Base-by-base conservation (phyloP, 1,140 invertebrate species). In the Pseudomyrmex sp. region DNA sequence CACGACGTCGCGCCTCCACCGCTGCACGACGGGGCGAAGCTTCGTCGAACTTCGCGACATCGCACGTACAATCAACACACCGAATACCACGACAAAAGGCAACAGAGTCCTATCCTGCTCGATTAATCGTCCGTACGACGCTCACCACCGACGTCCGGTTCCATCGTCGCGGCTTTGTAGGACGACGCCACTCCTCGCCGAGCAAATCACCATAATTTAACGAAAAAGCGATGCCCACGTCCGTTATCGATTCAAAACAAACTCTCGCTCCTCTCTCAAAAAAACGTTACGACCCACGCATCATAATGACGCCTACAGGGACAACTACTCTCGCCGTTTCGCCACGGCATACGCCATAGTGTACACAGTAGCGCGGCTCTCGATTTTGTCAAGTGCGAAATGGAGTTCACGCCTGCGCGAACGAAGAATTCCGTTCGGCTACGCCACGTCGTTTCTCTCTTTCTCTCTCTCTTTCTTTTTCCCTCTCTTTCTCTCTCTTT, bases 261-360 rank as follows among this genome's bases (percentile, higher is more conserved):
- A 89, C 88, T 85, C 35, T 35, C 63, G 44, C 52, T 72, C 26
- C 56, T 56, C 54, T 8, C 46, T 68, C 62, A 84, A 85, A 85
- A 35, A 35, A 89, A 83, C 83, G 85, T 66, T 84, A 20, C 52
- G 4, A 23, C 76, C 80, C 80, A 91, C 85, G 76, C 86, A 91
- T 84, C 90, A 90, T 90, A 75, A 85, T 89, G 90, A 91, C 88
- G 88, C 89, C 87, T 89, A 89, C 89, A 58, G 69, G 5, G 56
- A 84, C 48, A 46, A 85, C 35, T 35, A 35, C 35, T 35, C 35
- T 35, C 35, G 5, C 5, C 35, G 35, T 35, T 35, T 35, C 35
- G 35, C 35, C 35, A 35, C 35, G 35, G 35, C 35, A 35, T 35
- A 35, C 35, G 35, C 35, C 35, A 35, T 35, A 35, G 35, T 35